A percentile compares a stretch with the other conserved stretches of the same genome.
Evolutionary conservation across 2,113 vertebrate genomes (phyloP).

Genomic region (Trematocara stigmaticum): DNA sequence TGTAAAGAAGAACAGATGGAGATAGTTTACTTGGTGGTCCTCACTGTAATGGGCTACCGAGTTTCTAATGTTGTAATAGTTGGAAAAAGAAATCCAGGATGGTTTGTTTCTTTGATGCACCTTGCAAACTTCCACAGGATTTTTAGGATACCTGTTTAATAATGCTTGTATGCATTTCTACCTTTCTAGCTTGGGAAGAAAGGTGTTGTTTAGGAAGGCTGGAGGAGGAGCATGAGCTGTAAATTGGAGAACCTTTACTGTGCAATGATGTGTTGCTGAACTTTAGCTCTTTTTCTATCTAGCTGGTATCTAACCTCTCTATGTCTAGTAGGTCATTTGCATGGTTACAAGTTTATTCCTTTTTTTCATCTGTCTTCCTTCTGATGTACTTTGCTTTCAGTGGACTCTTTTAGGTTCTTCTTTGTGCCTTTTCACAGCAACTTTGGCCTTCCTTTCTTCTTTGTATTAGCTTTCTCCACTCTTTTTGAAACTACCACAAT

Average conservation of each 20-base stretch:
- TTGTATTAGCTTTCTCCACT: background rate
- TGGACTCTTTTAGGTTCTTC: background rate
- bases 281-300: background rate
- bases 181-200: background rate
- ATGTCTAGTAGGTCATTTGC: background rate
- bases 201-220: background rate
- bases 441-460: background rate
- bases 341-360: background rate
- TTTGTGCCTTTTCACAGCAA: background rate
- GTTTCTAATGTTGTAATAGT: background rate
- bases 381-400: background rate
- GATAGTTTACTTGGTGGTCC: background rate
- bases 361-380: background rate
- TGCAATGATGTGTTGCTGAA: background rate
- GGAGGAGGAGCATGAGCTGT: background rate
- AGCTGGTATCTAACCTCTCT: background rate
- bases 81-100: background rate
- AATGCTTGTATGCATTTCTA: background rate
- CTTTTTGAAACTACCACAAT: background rate
- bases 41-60: background rate
- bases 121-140: background rate
- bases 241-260: background rate
- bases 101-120: background rate
- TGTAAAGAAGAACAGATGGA: background rate
- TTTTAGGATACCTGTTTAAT: background rate